Evolutionary conservation across 2,888 invertebrate genomes (phyloP).

Genomic region (Cryptus armator): DNA sequence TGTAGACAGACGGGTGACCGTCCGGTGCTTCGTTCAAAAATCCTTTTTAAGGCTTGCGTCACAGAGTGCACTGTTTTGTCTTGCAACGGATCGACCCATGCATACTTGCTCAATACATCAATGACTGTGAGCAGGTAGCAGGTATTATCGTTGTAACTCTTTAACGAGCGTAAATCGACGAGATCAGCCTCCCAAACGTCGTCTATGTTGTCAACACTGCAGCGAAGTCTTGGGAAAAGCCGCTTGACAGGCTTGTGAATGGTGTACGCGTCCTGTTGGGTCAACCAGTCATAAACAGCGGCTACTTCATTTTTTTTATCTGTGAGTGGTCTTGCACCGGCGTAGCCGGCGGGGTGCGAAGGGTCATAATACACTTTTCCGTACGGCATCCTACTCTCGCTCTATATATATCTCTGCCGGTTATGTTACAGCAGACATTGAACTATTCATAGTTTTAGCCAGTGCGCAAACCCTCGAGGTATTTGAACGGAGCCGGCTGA

Average conservation of each 20-base stretch:
- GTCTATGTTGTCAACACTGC: conserved; percentile 60
- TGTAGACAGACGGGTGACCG: conserved; percentile 62
- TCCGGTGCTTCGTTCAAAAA: conserved; percentile 58
- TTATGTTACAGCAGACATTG: no score
- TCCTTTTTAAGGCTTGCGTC: conserved; percentile 66
- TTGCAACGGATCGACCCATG: conserved; percentile 70
- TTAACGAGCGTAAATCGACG: conserved; percentile 49
- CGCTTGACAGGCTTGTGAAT: conserved; percentile 3
- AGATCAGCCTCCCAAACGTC: conserved; percentile 66
- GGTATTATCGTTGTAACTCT: conserved; percentile 59
- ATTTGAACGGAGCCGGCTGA: neutral
- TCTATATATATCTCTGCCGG: no score
- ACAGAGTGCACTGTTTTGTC: conserved; percentile 68
- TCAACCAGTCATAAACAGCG: no score
- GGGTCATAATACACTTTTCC: no score
- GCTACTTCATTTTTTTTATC: no score
- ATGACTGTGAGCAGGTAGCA: conserved; percentile 68
- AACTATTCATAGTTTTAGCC: neutral
- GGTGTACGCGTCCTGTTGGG: no score
- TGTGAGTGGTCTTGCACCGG: no score
- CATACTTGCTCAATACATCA: conserved; percentile 71
- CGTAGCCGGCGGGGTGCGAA: no score
- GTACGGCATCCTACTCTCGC: no score
- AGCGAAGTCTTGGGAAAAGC: conserved; percentile 36
- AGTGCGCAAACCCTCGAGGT: neutral